A percentile compares a stretch with the other conserved stretches of the same genome.
Conservation (phyloP, 2,888 invertebrate species). For the Globia sparganii region DNA sequence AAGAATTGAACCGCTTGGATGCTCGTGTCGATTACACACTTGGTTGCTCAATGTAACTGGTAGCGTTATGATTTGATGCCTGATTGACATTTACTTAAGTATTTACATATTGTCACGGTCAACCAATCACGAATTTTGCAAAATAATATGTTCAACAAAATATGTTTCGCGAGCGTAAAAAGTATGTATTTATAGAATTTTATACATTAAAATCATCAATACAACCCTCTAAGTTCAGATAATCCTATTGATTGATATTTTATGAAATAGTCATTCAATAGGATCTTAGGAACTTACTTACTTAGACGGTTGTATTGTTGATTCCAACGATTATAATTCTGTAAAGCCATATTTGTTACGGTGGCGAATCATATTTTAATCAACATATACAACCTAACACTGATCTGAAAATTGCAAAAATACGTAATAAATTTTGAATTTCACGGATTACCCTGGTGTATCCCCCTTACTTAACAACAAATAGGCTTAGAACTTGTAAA, state of each 20-base stretch:
- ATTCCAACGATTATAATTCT: not conserved
- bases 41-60: constrained; percentile 22
- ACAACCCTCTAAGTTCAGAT: too few species aligned
- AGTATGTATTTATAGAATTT: not conserved
- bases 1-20: not conserved
- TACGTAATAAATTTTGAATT: not conserved
- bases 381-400: not conserved
- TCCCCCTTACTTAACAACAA: not conserved
- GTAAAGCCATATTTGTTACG: not conserved
- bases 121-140: constrained; percentile 28
- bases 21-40: constrained; percentile 17
- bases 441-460: too few species aligned
- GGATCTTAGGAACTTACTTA: not conserved
- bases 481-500: constrained; percentile 11
- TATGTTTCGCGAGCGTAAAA: not conserved
- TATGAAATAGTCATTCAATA: not conserved
- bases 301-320: not conserved
- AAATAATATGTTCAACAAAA: not conserved
- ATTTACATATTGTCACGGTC: constrained; percentile 19
- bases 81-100: constrained; percentile 37
- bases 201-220: too few species aligned
- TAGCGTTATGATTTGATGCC: constrained; percentile 18
- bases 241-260: not conserved
- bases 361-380: not conserved
- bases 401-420: too few species aligned